These are phyloP conservation scores for Ranitomeya imitator DNA, from an alignment of 2,113 vertebrate genomes.

Conservation along the genomic window DNA sequence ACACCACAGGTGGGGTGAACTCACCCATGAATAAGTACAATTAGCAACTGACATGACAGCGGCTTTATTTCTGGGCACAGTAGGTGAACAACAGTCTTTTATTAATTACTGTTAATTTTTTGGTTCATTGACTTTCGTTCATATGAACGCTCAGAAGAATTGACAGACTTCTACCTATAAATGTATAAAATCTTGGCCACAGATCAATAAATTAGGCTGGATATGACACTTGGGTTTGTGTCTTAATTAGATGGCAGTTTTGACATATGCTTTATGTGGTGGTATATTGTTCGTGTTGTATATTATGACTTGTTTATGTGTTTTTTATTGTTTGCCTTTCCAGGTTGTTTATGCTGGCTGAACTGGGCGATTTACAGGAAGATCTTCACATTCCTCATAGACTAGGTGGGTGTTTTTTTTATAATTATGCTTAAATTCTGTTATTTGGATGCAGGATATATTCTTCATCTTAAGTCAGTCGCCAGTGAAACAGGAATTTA, in stretches of 20 bases:
- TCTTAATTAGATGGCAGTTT: not conserved
- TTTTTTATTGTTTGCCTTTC: not conserved
- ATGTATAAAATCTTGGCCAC: not conserved
- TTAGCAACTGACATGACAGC: not conserved
- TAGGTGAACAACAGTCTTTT: not conserved
- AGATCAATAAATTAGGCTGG: too few relatives aligned
- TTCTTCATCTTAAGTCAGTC: not conserved
- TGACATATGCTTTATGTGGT: not conserved
- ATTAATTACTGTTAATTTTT: not conserved
- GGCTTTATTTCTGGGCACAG: not conserved
- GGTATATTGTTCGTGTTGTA: not conserved
- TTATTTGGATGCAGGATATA: not conserved
- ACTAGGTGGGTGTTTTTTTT: slow-evolving; percentile 33
- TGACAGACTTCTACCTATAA: not conserved
- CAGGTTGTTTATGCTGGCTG: slow-evolving; percentile 33
- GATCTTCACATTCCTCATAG: slow-evolving; percentile 12
- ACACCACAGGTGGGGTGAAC: not conserved
- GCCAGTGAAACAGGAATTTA: not conserved
- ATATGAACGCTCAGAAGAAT: not conserved
- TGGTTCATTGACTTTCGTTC: not conserved
- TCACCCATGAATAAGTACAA: not conserved
- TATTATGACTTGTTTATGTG: not conserved
- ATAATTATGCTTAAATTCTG: not conserved
- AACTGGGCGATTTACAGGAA: slow-evolving; percentile 26
- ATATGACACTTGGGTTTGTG: not conserved